Percentiles rank a stretch among this genome's conserved stretches.
These are phyloP conservation scores for Peromyscus attwateri DNA, from an alignment of 2,797 vertebrate genomes.

Conservation along the genomic window DNA sequence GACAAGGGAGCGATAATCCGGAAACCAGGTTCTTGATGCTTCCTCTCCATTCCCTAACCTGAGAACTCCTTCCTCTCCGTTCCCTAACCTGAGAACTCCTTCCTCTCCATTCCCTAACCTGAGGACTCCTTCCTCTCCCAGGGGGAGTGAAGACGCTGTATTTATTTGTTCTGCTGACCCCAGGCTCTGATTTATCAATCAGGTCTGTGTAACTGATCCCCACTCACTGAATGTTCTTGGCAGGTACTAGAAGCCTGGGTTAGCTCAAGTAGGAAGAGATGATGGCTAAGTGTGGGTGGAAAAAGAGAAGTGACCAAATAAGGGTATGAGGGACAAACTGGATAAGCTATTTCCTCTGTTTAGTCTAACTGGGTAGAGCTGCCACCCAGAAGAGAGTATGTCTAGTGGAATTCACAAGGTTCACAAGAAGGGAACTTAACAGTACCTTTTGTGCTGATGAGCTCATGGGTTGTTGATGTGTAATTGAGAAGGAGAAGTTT, in stretches of 20 bases:
- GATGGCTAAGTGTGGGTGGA: too few relatives aligned
- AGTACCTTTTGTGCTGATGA: slow-evolving; percentile 26
- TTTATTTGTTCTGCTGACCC: not conserved
- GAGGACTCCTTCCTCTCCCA: not conserved
- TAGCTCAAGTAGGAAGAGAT: not conserved
- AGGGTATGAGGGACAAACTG: not conserved
- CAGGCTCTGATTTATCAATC: not conserved
- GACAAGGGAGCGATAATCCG: not conserved
- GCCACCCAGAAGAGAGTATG: not conserved
- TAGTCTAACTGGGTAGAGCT: not conserved
- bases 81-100: too few relatives aligned
- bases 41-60: too few relatives aligned
- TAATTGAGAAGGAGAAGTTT: not conserved
- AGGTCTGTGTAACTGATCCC: not conserved
- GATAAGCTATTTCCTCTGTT: not conserved
- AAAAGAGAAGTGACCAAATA: not conserved
- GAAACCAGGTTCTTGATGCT: not conserved
- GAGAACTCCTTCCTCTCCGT: not conserved
- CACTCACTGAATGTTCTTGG: not conserved
- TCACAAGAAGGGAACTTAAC: not conserved
- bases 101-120: too few relatives aligned
- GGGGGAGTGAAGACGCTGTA: not conserved
- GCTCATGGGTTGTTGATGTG: not conserved
- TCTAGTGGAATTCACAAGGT: slow-evolving; percentile 9
- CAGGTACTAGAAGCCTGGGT: not conserved